These are phyloP conservation scores for Dicrostonyx torquatus DNA, from an alignment of 2,797 vertebrate genomes.

Conservation along the genomic window DNA sequence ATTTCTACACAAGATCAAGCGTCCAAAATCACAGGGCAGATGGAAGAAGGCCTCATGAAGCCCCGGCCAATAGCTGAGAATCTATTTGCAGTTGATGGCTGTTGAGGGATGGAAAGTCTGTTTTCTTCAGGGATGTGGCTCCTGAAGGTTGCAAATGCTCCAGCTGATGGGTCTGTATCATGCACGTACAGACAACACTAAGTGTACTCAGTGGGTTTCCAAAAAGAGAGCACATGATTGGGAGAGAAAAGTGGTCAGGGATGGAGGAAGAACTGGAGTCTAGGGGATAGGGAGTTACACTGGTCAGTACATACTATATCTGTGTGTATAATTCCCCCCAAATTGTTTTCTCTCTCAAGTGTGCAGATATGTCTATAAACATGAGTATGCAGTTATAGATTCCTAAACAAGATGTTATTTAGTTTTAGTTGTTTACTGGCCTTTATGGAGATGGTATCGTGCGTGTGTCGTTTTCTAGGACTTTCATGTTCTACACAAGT, in stretches of 20 bases:
- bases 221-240: not conserved
- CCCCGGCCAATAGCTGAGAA: not conserved
- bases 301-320: not conserved
- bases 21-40: not conserved
- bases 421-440: slow-evolving; percentile 15
- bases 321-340: not conserved
- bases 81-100: not conserved
- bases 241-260: not conserved
- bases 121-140: not conserved
- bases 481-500: slow-evolving; percentile 33
- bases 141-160: not conserved
- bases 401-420: slow-evolving; percentile 10
- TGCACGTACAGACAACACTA: not conserved
- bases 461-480: slow-evolving; percentile 7
- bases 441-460: not conserved
- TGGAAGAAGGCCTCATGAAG: not conserved
- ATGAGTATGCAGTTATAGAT: not conserved
- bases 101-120: not conserved
- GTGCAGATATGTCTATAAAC: not conserved
- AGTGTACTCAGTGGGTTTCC: not conserved
- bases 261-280: not conserved
- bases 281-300: not conserved
- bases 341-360: not conserved
- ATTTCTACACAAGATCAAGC: not conserved
- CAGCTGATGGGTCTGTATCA: not conserved